A percentile compares a stretch with the other conserved stretches of the same genome.
Evolutionary conservation across 2,888 invertebrate genomes (phyloP).

Genomic region (Lithosia quadra): DNA sequence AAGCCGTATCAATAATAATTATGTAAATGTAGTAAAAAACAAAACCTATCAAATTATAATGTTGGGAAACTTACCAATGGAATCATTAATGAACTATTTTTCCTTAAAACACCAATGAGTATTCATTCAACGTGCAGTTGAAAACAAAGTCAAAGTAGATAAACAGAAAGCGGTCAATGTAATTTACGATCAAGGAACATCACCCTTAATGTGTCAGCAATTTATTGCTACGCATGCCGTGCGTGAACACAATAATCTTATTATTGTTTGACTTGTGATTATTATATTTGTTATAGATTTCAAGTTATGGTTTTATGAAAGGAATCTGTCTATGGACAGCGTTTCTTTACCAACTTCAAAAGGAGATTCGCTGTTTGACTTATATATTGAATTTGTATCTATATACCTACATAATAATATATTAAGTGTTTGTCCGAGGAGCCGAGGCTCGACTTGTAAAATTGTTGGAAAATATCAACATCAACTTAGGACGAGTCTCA

Average conservation of each 20-base stretch:
- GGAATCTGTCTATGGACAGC: too few relatives aligned
- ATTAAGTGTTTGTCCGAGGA: too few relatives aligned
- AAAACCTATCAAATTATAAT: not conserved
- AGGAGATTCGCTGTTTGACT: too few relatives aligned
- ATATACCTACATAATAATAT: too few relatives aligned
- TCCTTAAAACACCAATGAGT: not conserved
- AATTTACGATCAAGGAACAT: not conserved
- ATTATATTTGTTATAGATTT: too few relatives aligned
- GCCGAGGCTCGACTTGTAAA: too few relatives aligned
- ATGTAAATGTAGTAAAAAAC: not conserved
- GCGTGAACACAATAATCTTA: not conserved
- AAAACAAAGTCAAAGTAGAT: not conserved
- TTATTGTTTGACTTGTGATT: not conserved
- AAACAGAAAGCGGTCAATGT: not conserved
- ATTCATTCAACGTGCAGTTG: not conserved
- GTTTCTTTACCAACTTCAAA: too few relatives aligned
- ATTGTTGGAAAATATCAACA: too few relatives aligned
- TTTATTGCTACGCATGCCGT: not conserved
- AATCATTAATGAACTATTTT: not conserved
- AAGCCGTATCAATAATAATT: not conserved
- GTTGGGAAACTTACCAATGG: not conserved
- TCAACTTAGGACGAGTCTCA: too few relatives aligned
- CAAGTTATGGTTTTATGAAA: too few relatives aligned
- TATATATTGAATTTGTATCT: too few relatives aligned
- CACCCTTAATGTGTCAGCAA: not conserved